Conservation (phyloP, 2,888 invertebrate species). For the Mamestra brassicae region DNA sequence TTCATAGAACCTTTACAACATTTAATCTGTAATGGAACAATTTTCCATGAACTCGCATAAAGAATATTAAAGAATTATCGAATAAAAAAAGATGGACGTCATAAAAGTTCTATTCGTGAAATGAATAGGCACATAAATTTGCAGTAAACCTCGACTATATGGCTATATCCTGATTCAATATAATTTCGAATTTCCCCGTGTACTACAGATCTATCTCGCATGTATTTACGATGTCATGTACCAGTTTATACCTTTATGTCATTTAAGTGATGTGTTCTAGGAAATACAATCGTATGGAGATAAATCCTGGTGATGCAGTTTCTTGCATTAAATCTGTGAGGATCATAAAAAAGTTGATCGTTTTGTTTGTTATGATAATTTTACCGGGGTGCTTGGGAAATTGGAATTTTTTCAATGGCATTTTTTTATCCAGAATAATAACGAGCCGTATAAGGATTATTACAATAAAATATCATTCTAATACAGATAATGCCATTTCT, state of each 20-base stretch:
- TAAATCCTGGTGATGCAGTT: conserved; percentile 54
- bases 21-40: conserved; percentile 45
- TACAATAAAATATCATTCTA: too few species aligned
- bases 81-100: conserved; percentile 57
- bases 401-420: conserved; percentile 39
- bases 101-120: conserved; percentile 70
- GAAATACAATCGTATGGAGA: conserved; percentile 65
- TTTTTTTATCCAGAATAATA: conserved; percentile 1
- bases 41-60: conserved; percentile 53
- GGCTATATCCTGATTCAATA: conserved; percentile 76
- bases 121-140: conserved; percentile 72
- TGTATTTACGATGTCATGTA: conserved; percentile 75
- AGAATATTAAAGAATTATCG: conserved; percentile 61
- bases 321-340: conserved; percentile 54
- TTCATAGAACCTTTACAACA: conserved; percentile 25
- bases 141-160: conserved; percentile 73
- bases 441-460: too few species aligned
- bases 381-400: conserved; percentile 37
- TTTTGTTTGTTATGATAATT: conserved; percentile 65
- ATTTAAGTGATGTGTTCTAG: conserved; percentile 63
- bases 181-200: conserved; percentile 65
- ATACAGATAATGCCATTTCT: too few species aligned
- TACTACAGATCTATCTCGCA: conserved; percentile 68
- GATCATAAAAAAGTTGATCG: conserved; percentile 63
- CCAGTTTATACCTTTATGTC: conserved; percentile 62